Evolutionary conservation across 1,140 invertebrate genomes (phyloP), one percentile per base, ranked within the genome.

Genomic region (Drosophila nasuta): DNA sequence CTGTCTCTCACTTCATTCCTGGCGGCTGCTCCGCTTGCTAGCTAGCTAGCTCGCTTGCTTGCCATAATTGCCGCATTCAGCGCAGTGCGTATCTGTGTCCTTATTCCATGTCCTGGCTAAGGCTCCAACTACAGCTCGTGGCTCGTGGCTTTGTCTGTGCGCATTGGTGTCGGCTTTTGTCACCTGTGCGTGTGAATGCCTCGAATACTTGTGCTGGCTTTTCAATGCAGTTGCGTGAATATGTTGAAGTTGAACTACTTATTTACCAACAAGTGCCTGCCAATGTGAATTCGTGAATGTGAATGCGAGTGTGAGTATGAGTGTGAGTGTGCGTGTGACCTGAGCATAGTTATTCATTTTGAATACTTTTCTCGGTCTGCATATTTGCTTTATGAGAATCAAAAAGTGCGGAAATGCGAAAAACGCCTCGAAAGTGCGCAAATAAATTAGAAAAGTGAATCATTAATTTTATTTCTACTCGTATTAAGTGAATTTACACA

Each of bases 141-240:
- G 35, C 56, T 3, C 25, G 33, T 60, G 30, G 28, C 62, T 79
- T 72, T 82, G 72, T 88, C 58, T 72, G 38, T 35, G 35, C 45
- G 48, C 45, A 56, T 64, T 20, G 35, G 52, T 17, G 48, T 65
- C 43, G 64, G 60, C 75, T 77, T 88, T 87, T 87, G 83, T 85
- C 68, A 75, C 77, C 77, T 81, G 77, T 78, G 67, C 71, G 66
- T 82, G 71, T 78, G 85, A 83, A 80, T 87, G 60, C 80, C 65
- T 83, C 52, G 49, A 69, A 83, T 89, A 81, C 56, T 69, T 75
- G 43, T 48, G 64, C 69, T 64, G 51, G 52, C 54, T 76, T 25
- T 86, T 66, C 33, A 66, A 75, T 80, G 73, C 51, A 67, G 70
- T 48, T 69, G 73, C 67, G 46, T 75, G 78, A 78, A 78, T 78